Evolutionary conservation across 1,140 invertebrate species (phyloP).

Genomic region (Euura lappo): DNA sequence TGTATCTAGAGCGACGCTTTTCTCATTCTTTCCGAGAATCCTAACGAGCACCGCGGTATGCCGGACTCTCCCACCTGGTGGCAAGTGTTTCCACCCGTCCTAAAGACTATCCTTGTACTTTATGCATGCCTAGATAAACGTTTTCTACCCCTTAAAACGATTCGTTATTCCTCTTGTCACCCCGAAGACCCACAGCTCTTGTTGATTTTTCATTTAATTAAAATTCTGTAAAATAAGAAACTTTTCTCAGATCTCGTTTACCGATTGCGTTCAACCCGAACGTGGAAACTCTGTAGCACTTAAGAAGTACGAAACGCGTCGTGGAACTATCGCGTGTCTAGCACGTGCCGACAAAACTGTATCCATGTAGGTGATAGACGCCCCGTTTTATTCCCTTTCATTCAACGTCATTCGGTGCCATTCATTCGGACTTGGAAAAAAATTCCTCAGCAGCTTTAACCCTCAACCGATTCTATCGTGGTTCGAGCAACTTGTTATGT

Average conservation of each 20-base stretch:
- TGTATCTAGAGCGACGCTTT: slow-evolving; percentile 3
- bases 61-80: background rate
- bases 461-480: slow-evolving; percentile 4
- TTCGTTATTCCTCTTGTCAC: too few species aligned
- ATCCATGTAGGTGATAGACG: background rate
- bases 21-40: background rate
- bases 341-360: background rate
- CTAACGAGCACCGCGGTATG: background rate
- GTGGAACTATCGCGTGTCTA: background rate
- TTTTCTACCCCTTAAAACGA: too few species aligned
- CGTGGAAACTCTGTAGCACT: too few species aligned
- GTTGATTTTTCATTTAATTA: too few species aligned
- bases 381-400: background rate
- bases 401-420: background rate
- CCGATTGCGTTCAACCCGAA: too few species aligned
- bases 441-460: slow-evolving; percentile 1
- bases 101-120: too few species aligned
- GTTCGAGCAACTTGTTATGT: slow-evolving; percentile 2
- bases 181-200: too few species aligned
- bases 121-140: too few species aligned
- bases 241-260: too few species aligned
- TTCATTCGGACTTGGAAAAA: background rate
- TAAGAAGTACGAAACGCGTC: too few species aligned
- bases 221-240: too few species aligned
- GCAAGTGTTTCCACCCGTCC: background rate